Conservation (phyloP, 2,113 vertebrate genomes). For the Nesogale talazaci region DNA sequence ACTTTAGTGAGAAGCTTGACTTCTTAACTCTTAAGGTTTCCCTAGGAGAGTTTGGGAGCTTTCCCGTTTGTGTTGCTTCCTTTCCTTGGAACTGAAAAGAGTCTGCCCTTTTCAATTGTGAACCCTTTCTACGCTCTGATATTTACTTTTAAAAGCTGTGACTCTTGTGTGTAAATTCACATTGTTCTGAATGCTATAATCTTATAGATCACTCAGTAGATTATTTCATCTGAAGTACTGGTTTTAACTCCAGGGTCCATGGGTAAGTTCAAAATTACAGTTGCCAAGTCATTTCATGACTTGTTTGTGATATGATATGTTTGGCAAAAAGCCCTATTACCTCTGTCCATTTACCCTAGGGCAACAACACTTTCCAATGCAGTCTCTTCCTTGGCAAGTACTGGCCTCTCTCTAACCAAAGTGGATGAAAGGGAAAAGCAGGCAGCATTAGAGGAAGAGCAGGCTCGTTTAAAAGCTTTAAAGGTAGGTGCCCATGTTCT, state of each 20-base stretch:
- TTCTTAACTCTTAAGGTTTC: neutral
- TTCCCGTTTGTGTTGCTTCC: constrained; percentile 15
- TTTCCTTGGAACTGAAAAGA: neutral
- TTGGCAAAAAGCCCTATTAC: constrained; percentile 41
- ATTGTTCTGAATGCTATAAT: constrained; percentile 25
- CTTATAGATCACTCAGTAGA: constrained; percentile 1
- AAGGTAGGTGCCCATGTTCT: constrained; percentile 88
- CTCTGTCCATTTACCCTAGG: constrained; percentile 85
- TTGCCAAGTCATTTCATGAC: constrained; percentile 30
- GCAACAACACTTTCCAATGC: constrained; percentile 98
- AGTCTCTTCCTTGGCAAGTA: constrained; percentile 97
- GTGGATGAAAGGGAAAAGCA: constrained; percentile 99
- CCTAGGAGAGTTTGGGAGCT: neutral
- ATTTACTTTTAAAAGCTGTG: constrained; percentile 6
- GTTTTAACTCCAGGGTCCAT: constrained; percentile 1
- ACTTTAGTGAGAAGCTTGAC: neutral
- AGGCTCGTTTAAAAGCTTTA: constrained; percentile 97
- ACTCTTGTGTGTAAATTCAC: neutral
- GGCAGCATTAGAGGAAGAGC: constrained; percentile 98
- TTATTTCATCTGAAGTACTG: constrained; percentile 50
- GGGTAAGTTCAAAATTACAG: constrained; percentile 37
- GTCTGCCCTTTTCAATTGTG: neutral
- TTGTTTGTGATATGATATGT: neutral
- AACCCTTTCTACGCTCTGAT: constrained; percentile 18
- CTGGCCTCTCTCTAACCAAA: constrained; percentile 98